These are phyloP conservation scores for Achatina immaculata DNA, from an alignment of 1,140 invertebrate genomes.

Conservation along the genomic window DNA sequence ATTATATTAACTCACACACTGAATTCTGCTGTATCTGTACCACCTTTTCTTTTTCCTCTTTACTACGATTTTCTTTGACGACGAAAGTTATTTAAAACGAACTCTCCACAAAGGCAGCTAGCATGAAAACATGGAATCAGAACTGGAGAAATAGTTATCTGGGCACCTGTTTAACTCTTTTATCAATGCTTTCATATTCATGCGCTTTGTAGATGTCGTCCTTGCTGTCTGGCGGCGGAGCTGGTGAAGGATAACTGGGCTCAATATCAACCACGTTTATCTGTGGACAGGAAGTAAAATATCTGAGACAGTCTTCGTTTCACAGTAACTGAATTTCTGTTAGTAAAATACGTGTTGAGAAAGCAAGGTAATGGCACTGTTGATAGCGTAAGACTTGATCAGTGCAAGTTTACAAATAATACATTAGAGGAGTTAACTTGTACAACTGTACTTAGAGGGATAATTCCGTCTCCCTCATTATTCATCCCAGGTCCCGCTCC, in stretches of 20 bases:
- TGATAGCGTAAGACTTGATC: neutral
- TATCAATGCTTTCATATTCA: conserved; percentile 8
- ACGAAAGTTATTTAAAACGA: too few species aligned
- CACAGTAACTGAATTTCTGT: neutral
- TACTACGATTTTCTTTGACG: too few species aligned
- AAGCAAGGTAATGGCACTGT: neutral
- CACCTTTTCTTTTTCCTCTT: too few species aligned
- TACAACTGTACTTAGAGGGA: too few species aligned
- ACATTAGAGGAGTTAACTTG: too few species aligned
- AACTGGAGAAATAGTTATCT: too few species aligned
- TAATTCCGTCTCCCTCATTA: too few species aligned
- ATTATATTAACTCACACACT: too few species aligned
- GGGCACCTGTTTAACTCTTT: conserved; percentile 28
- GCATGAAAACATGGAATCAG: too few species aligned
- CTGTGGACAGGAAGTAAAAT: neutral
- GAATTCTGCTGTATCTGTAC: too few species aligned
- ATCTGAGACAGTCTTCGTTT: neutral
- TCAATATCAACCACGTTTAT: conserved; percentile 21
- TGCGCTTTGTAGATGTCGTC: conserved; percentile 17
- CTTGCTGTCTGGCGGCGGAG: conserved; percentile 4
- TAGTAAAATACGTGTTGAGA: neutral
- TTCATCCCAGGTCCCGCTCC: too few species aligned
- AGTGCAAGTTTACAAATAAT: neutral
- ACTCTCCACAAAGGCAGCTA: too few species aligned
- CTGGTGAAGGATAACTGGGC: conserved; percentile 5